Conservation (phyloP, 1,140 invertebrate species). For the Dendrolimus kikuchii region DNA sequence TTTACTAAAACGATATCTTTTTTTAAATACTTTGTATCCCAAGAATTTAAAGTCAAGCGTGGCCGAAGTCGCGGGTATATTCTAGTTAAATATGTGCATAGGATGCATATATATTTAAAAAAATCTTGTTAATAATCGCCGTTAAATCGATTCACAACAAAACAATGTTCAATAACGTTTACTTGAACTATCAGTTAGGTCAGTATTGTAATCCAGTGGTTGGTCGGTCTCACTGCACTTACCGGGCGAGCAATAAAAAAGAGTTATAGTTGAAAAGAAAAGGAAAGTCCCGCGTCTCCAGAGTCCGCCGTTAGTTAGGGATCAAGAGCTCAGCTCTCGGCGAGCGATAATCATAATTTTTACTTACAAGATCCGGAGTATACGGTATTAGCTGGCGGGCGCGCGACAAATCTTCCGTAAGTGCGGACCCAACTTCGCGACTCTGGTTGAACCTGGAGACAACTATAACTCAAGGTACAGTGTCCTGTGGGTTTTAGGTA, state of each 20-base stretch:
- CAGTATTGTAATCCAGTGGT: constrained; percentile 56
- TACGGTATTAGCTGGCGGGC: constrained; percentile 49
- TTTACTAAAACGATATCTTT: no score
- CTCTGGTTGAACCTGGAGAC: constrained; percentile 25
- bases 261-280: constrained; percentile 69
- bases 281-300: constrained; percentile 58
- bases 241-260: constrained; percentile 64
- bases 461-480: no score
- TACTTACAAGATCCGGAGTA: constrained; percentile 64
- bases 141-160: constrained; percentile 16
- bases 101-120: no score
- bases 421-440: constrained; percentile 60
- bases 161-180: constrained; percentile 21
- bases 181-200: constrained; percentile 50
- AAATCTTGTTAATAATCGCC: not conserved
- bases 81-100: no score
- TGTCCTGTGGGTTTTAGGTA: no score
- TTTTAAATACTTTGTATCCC: no score
- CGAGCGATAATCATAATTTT: constrained; percentile 72
- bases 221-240: constrained; percentile 33
- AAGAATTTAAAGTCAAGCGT: no score
- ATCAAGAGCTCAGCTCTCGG: constrained; percentile 63
- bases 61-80: no score
- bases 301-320: constrained; percentile 59
- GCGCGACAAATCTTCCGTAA: constrained; percentile 65